Base-by-base conservation (phyloP, 2,797 vertebrate species). In the Euphonia xanthogaster region DNA sequence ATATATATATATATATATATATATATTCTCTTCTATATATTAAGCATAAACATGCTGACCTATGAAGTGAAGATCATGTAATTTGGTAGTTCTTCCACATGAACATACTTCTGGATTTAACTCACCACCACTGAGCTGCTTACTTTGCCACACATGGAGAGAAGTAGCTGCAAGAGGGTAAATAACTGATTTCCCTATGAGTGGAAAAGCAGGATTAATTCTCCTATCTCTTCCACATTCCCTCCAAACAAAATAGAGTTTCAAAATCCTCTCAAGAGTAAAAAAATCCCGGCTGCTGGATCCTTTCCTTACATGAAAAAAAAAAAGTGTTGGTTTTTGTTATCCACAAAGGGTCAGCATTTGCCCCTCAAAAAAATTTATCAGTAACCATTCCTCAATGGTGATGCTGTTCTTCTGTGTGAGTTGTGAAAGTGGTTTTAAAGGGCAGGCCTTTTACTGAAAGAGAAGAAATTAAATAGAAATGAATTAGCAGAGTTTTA, bases 1-100 rank as follows among this genome's bases (percentile, higher is more conserved):
- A 1, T 40, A 2, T 39, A 5, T 22, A 6, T n/a, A 0, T 35
- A 7, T 31, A 28, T 45, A n/a, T 57, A 7, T 48, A 3, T 22
- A 1, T n/a, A 1, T 39, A 7, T 44, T 24, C 1, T 44, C 39
- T 89, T 85, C 24, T 48, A 2, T 53, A 23, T 39, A 42, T 61
- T 63, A 73, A 76, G 6, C 13, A 47, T 61, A 61, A 79, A 78
- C 20, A 12, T 6, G 2, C n/a, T 75, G 54, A 33, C 23, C 8
- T 63, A 4, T 10, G 19, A 70, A 61, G 18, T 55, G 10, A 75
- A 66, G 39, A 47, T 58, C 17, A 5, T 30, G 14, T 58, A 61
- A 75, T 31, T 30, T 39, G 18, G 12, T 37, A 30, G 27, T 42
- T 78, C 28, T 75, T 82, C 78, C 28, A 11, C 10, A 8, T 14